Evolutionary conservation across 64 coral and sea anemone species (phyloP), one percentile per base, ranked within the genome.

Genomic region (Montipora foliosa): DNA sequence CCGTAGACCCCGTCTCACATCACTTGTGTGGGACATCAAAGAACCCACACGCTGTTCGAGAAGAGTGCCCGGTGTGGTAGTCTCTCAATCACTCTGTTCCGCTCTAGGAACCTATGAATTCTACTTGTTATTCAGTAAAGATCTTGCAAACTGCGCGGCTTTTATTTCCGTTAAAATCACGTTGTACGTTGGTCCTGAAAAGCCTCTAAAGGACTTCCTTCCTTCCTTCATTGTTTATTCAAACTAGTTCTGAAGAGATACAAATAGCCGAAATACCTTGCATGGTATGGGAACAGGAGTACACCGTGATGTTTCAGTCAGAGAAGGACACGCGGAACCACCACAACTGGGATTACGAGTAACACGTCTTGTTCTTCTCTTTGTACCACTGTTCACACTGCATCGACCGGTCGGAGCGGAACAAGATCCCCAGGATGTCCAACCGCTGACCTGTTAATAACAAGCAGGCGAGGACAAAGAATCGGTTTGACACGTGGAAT

Each of bases 251-350:
- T 1, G 48, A 47, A 67, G 16, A 37, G 9, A n/a, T 7, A 15
- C 19, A 22, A 49, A 14, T 0, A 74, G 2, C 15, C 21, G 1
- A 69, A 58, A 25, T 48, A 98, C 97, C 87, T 87, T 62, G 60
- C 97, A 96, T 47, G 49, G 59, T 59, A 98, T 96, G 71, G 92
- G 85, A 6, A 91, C 91, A 16, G 97, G 97, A 8, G 97, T 98
- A 44, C 97, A 98, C 5, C 60, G n/a, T 16, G n/a, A 49, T 67
- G 51, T 58, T 5, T 83, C 61, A 55, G 1, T 81, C 6, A 84
- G 20, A 50, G 49, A 3, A 69, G 91, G 91, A 80, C 91, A 94
- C 12, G 60, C 51, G 29, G 57, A 82, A 3, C 97, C 97, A 46
- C 97, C 97, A 64, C 97, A 98, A 13, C 91, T 91, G 57, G 79